Percentiles rank a stretch among this genome's conserved stretches.
Conservation (phyloP, 2,888 invertebrate species). For the Caenorhabditis sinica region DNA sequence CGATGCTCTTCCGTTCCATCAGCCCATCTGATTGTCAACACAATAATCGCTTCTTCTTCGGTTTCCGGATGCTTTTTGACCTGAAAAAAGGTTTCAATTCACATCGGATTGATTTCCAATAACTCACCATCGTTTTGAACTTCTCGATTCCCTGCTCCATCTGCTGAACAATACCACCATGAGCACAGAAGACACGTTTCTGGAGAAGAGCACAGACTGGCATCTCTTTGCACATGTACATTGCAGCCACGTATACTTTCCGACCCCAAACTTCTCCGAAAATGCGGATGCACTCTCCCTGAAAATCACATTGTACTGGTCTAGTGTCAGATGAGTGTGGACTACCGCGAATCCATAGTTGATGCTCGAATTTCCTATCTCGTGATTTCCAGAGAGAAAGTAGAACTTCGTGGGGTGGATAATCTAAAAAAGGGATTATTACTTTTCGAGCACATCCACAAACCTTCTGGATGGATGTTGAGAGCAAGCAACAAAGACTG, state of each 20-base stretch:
- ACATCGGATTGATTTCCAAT: neutral
- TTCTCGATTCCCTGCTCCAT: neutral
- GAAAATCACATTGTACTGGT: neutral
- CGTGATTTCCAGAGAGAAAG: neutral
- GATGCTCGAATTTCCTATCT: neutral
- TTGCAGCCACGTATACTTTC: neutral
- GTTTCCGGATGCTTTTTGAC: neutral
- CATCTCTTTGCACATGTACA: neutral
- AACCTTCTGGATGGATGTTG: neutral
- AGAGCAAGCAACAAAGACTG: neutral
- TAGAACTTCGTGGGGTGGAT: neutral
- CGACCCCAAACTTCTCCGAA: neutral
- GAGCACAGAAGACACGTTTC: neutral
- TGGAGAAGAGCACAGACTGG: neutral
- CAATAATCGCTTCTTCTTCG: neutral
- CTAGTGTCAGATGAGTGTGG: neutral
- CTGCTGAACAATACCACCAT: neutral
- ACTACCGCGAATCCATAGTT: neutral
- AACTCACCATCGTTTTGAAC: neutral
- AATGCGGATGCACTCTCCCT: neutral
- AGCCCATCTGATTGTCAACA: neutral
- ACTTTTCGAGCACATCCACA: too few species aligned
- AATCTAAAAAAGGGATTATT: too few species aligned
- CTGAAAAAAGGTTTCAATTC: neutral
- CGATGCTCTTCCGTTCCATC: neutral